phyloP scores from a whole-genome alignment of 2,888 invertebrate genomes.

The Hypolimnas misippus region DNA sequence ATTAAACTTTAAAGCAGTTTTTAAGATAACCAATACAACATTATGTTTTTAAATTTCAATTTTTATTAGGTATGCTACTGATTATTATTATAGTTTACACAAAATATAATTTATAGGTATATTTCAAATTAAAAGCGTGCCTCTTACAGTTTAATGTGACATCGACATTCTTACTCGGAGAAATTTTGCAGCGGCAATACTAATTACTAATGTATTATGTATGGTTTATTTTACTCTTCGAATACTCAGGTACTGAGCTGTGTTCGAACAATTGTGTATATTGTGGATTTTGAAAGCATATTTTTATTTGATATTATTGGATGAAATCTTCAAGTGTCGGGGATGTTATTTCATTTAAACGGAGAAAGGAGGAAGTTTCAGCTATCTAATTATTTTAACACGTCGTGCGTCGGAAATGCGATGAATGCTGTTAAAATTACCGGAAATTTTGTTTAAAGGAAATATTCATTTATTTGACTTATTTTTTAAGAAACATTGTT shows the following conservation, averaged over 20 bases:
- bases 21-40: too few species aligned
- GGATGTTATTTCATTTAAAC: not conserved
- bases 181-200: constrained; percentile 58
- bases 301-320: not conserved
- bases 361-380: not conserved
- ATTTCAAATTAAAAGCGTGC: constrained; percentile 39
- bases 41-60: too few species aligned
- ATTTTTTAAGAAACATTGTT: too few species aligned
- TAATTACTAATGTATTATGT: constrained; percentile 68
- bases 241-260: not conserved
- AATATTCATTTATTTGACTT: too few species aligned
- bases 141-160: constrained; percentile 56
- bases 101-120: too few species aligned
- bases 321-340: not conserved
- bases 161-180: constrained; percentile 68
- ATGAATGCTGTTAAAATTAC: too few species aligned
- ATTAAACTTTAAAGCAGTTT: too few species aligned
- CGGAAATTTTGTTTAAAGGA: not conserved
- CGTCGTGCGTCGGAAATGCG: not conserved
- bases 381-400: not conserved
- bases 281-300: not conserved
- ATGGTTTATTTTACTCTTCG: constrained; percentile 49
- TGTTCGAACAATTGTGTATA: not conserved
- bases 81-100: too few species aligned
- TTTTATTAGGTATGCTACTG: too few species aligned